Base-by-base conservation (phyloP, 2,888 invertebrate species). In the Phrixothrix hirtus region DNA sequence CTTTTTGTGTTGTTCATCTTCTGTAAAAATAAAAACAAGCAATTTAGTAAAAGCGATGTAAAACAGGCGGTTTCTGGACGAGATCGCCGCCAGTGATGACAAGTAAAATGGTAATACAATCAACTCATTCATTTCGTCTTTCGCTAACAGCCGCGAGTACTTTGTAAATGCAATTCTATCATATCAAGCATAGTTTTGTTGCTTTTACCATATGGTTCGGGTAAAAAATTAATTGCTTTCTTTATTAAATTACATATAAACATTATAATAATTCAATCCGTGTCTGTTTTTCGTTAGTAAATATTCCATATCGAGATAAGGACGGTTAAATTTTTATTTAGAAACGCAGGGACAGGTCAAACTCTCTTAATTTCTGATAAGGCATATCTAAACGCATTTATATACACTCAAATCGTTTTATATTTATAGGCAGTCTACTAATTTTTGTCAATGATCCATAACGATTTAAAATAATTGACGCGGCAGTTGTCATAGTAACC, bases 1-100 rank as follows among this genome's bases (percentile, higher is more conserved):
- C 16, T 61, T 58, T 45, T 69, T 62, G 14, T 31, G 21, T n/a
- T n/a, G n/a, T 25, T 52, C 52, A 7, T 47, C 51, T 9, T 55
- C 51, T 50, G 50, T 13, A 51, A 51, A 26, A 37, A 15, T 43
- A 42, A 30, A 30, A 5, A 9, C 5, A 30, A 29, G 9, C 29
- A 4, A 3, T 5, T 21, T 21, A 21, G 7, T 5, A 21, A 21
- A 7, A 5, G 7, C 21, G 21, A 21, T 26, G n/a, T 27, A 32
- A 46, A 46, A 38, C 38, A 37, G 38, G 25, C 30, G 32, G 39
- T 25, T 35, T 41, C 11, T 10, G 41, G 17, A 41, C 17, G 39
- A 30, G 37, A 49, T 49, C 29, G 43, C 49, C 49, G 49, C 36
- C 36, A 49, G 31, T 37, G 42, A 49, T 49, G 43, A 49, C 49